A percentile compares a stretch with the other conserved stretches of the same genome.
Evolutionary conservation across 2,113 vertebrate genomes (phyloP).

Genomic region (Sinocyclocheilus grahami): DNA sequence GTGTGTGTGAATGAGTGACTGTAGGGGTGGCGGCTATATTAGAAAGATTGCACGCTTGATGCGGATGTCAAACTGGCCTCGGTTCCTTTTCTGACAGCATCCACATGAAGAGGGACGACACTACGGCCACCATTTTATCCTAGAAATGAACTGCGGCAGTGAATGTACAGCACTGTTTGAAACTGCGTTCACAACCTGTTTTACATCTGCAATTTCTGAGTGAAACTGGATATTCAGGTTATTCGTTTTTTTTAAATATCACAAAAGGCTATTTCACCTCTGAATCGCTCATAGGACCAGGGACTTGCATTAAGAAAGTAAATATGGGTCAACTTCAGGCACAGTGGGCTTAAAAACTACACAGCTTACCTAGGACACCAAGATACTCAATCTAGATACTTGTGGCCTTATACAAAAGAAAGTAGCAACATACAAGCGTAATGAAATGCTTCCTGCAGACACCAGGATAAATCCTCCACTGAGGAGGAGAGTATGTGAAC

Average conservation of each 20-base stretch:
- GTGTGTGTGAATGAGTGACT: constrained; percentile 59
- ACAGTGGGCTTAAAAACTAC: too few relatives aligned
- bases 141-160: not conserved
- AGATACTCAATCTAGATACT: too few relatives aligned
- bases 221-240: not conserved
- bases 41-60: constrained; percentile 51
- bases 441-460: too few relatives aligned
- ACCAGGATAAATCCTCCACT: too few relatives aligned
- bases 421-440: too few relatives aligned
- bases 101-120: constrained; percentile 15
- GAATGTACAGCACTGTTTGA: not conserved
- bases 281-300: not conserved
- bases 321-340: not conserved
- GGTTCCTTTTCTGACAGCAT: constrained; percentile 19
- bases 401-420: too few relatives aligned
- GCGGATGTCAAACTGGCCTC: constrained; percentile 49
- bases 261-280: too few relatives aligned
- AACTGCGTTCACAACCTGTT: not conserved
- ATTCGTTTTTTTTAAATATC: not conserved
- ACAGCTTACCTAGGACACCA: too few relatives aligned
- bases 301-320: not conserved
- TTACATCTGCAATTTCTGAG: not conserved
- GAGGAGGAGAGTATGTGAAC: too few relatives aligned
- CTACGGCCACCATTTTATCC: constrained; percentile 20
- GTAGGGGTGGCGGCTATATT: constrained; percentile 65